A percentile compares a stretch with the other conserved stretches of the same genome.
Conservation (phyloP, 64 coral and sea anemone genomes). For the Porites lutea region DNA sequence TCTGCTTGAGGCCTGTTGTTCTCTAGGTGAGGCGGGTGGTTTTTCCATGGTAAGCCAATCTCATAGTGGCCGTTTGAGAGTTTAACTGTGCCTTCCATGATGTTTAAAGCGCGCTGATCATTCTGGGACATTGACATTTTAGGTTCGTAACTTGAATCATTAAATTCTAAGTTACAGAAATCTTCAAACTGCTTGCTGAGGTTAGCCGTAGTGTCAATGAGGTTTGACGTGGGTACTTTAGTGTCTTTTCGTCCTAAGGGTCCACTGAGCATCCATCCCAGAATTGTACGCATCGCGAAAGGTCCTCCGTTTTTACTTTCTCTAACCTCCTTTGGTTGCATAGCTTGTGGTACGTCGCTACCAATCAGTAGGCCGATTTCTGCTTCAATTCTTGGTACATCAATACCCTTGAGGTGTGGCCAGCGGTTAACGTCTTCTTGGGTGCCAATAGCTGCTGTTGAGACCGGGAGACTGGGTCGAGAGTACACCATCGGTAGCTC, state of each 20-base stretch:
- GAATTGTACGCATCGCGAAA: neutral
- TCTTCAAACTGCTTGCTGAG: neutral
- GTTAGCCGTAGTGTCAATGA: neutral
- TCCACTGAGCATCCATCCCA: neutral
- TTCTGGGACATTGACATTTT: neutral
- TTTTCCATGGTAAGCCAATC: slow-evolving; percentile 8
- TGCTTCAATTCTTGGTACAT: neutral
- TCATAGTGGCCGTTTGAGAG: neutral
- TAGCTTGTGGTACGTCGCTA: neutral
- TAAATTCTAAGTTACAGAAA: slow-evolving; percentile 24
- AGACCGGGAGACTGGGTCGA: slow-evolving; percentile 2
- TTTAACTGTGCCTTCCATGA: neutral
- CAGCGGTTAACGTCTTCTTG: slow-evolving; percentile 28
- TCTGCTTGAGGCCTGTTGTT: slow-evolving; percentile 34
- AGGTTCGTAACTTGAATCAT: neutral
- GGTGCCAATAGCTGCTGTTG: neutral
- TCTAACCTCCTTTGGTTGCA: neutral
- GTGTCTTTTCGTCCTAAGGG: neutral
- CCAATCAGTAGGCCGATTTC: slow-evolving; percentile 36
- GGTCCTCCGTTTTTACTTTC: slow-evolving; percentile 14
- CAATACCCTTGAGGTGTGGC: neutral
- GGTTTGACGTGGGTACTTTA: neutral
- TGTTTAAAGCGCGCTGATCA: neutral
- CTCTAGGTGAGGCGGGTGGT: neutral
- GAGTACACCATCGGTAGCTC: slow-evolving; percentile 50